Base-by-base conservation (phyloP, 2,113 vertebrate genomes). In the Peucedramus taeniatus region DNA sequence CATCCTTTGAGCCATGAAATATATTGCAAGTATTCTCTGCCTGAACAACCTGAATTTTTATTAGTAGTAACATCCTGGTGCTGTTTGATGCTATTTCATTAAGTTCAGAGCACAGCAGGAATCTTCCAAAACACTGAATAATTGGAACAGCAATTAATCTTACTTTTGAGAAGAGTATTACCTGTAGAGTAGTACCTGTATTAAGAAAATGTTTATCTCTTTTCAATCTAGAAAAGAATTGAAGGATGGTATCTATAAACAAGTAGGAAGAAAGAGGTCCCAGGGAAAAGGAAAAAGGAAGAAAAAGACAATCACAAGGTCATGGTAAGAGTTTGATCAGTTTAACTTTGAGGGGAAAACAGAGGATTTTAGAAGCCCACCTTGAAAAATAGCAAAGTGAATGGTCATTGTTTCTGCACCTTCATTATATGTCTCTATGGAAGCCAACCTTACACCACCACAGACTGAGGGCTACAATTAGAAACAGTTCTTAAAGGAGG, bases 401-500 rank as follows among this genome's bases (percentile, higher is more conserved):
- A 35, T 15, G 14, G 3, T 42, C 21, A 47, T 45, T 57, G 10
- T 13, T 71, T 54, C 56, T 51, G 27, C 26, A 40, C 14, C 14
- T 77, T 47, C 31, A 30, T 8, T 16, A 30, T 6, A 28, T 0
- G 0, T n/a, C 27, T 50, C 22, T 31, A 1, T 4, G 33, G 54
- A 92, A 83, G 59, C 13, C 40, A 77, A 11, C 5, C n/a, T 31
- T 28, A 30, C 2, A 64, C 19, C 40, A 84, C 31, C 19, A 45
- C 14, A 83, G 24, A 35, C 19, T 1, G 2, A 81, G 22, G 39
- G 45, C 22, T 64, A 74, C 50, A 28, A 44, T 26, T 15, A 27
- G 28, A 84, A 84, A 45, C 22, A 42, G 10, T 40, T 89, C 47
- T 51, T 89, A 44, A 75, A 37, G 24, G 1, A 56, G 11, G 22